Base-by-base conservation (phyloP, 2,797 vertebrate genomes). In the Galagoides demidoff region DNA sequence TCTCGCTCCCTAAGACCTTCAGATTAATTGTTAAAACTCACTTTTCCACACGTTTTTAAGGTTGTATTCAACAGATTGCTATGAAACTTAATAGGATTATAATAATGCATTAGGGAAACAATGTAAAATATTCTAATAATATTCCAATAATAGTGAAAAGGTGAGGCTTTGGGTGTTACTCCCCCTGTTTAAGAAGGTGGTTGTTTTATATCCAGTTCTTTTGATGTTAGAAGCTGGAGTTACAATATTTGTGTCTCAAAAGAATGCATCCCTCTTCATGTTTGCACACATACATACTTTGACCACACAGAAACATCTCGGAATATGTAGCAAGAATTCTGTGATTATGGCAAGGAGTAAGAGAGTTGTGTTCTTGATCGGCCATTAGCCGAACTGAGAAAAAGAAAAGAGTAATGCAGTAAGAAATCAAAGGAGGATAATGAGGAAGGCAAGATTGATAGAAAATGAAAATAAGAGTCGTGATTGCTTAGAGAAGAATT, bases 1-100 rank as follows among this genome's bases (percentile, higher is more conserved):
- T 49, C 13, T 49, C 12, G 14, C 49, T 13, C 49, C 49, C 49
- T 14, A 49, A 49, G 4, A 49, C 14, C 49, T 49, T 49, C 49
- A 49, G 49, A 49, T 49, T 63, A 85, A n/a, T 91, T 77, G 25
- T 34, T 92, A 86, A 93, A 77, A 85, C 1, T 83, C 14, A 85
- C 8, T 88, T 92, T 95, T 43, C 70, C 64, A 29, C 31, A 61
- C 29, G 63, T 85, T 52, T 85, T 90, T 55, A 94, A 81, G 29
- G 2, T 77, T 22, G 77, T 77, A 89, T 78, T 84, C 22, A 68
- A 29, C 19, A 59, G 78, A 45, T 61, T 94, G 6, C 17, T 11
- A 14, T 68, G 29, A 92, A 17, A 94, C 17, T 84, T 93, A 5
- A 55, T 89, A 85, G 5, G 25, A 55, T 45, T 88, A 25, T 89